Base-by-base conservation (phyloP, 2,888 invertebrate genomes). In the Xanthorhoe designata region DNA sequence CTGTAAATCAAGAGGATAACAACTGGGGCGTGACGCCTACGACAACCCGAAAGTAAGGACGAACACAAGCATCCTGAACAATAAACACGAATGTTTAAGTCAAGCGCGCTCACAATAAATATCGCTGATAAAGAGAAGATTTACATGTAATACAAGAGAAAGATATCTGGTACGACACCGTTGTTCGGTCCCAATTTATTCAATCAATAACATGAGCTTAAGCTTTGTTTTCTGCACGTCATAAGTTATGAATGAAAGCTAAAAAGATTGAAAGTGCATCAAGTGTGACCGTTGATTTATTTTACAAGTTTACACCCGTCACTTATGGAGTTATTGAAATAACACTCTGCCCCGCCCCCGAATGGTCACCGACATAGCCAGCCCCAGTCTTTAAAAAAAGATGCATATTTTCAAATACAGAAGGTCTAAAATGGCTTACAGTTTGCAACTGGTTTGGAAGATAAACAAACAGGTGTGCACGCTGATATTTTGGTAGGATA, bases 211-310 rank as follows among this genome's bases (percentile, higher is more conserved):
- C 64, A 54, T 55, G 53, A 15, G 38, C 29, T 57, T 74, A 71
- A 69, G 70, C 70, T 72, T 64, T 70, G 64, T 71, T 75, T 57
- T 66, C 77, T 74, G 78, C 70, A 68, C 73, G 64, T 67, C 69
- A 45, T 69, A 55, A 64, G 64, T 68, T 67, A 63, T 63, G 60
- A 63, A 67, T 67, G 59, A 64, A 87, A 86, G 80, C 77, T 78
- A 77, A 81, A 87, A 87, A 91, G 87, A 91, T 86, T 82, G 91
- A 91, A 88, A 90, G 89, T 90, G 90, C 91, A 91, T 88, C 80
- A 78, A 76, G 77, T 79, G 70, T 88, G 85, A 85, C 86, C 80
- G 83, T 81, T 87, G 84, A 87, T 90, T 87, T 88, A 90, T 88
- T 52, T 88, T 80, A 77, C 85, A 83, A 89, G 88, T 88, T 87